phyloP scores from a whole-genome alignment of 1,140 invertebrate genomes.

The Pantala flavescens region DNA sequence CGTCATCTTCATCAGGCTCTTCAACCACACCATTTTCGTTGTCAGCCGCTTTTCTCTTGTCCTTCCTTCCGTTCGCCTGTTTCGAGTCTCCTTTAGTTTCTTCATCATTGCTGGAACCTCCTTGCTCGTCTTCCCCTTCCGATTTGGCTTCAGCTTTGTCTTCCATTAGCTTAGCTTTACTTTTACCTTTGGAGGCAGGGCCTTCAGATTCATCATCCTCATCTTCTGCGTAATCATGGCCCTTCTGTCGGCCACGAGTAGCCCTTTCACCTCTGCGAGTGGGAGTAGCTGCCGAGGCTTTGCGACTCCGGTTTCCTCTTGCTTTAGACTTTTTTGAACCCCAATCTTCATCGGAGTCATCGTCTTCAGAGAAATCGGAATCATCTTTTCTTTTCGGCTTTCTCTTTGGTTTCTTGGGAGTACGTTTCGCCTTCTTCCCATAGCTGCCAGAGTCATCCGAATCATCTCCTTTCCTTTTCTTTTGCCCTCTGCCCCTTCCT shows the following conservation, averaged over 20 bases:
- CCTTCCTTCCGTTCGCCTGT: neutral
- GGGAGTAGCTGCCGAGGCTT: neutral
- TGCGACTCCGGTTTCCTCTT: neutral
- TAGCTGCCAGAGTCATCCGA: neutral
- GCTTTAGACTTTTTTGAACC: neutral
- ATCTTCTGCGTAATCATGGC: neutral
- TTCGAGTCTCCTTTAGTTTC: neutral
- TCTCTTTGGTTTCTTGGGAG: neutral
- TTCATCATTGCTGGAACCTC: neutral
- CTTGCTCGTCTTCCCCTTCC: neutral
- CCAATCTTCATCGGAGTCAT: neutral
- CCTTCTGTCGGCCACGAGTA: neutral
- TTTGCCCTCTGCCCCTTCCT: neutral
- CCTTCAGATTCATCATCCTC: neutral
- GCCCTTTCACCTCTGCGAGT: neutral
- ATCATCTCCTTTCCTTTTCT: neutral
- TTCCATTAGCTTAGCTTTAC: neutral
- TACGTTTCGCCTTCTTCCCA: neutral
- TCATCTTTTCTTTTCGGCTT: neutral
- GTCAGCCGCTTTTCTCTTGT: neutral
- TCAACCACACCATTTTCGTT: neutral
- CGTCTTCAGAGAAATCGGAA: neutral
- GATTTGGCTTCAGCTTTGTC: neutral
- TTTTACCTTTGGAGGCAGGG: neutral
- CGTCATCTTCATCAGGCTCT: constrained; percentile 16